These are phyloP conservation scores for Papilio gigon DNA, from an alignment of 2,888 invertebrate genomes.

Conservation along the genomic window DNA sequence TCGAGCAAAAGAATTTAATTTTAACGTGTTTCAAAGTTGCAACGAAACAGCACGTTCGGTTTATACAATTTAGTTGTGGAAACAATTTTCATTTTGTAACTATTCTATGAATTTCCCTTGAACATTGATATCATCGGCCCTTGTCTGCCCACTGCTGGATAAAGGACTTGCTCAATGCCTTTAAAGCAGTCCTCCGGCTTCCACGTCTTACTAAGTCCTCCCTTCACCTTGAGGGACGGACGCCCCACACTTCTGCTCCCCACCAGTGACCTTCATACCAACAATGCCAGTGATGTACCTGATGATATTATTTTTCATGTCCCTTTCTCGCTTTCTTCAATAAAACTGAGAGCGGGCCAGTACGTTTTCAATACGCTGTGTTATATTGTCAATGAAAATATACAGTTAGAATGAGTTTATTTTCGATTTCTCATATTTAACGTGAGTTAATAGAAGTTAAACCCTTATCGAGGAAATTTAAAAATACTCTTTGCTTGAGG, in stretches of 20 bases:
- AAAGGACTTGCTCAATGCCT: no score
- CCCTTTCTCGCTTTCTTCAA: not conserved
- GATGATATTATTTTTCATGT: not conserved
- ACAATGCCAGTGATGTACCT: not conserved
- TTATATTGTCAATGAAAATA: not conserved
- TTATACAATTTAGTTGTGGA: not conserved
- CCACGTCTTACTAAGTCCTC: no score
- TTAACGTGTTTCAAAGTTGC: constrained; percentile 4
- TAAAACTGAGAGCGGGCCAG: not conserved
- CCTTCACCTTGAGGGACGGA: no score
- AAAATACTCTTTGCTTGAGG: constrained; percentile 10
- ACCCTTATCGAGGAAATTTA: constrained; percentile 15
- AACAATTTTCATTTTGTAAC: constrained; percentile 4
- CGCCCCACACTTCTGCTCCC: no score
- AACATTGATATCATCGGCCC: no score
- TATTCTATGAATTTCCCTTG: not conserved
- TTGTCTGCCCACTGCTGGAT: no score
- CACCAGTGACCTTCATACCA: no score
- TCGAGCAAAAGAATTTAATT: constrained; percentile 15
- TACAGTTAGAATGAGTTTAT: not conserved
- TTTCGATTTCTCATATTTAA: not conserved
- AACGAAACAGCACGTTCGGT: not conserved
- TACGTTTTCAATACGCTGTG: no score
- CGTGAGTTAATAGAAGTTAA: not conserved
- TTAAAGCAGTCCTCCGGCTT: no score